These are phyloP conservation scores for Gavia stellata DNA, from an alignment of 2,113 vertebrate genomes.

Conservation along the genomic window DNA sequence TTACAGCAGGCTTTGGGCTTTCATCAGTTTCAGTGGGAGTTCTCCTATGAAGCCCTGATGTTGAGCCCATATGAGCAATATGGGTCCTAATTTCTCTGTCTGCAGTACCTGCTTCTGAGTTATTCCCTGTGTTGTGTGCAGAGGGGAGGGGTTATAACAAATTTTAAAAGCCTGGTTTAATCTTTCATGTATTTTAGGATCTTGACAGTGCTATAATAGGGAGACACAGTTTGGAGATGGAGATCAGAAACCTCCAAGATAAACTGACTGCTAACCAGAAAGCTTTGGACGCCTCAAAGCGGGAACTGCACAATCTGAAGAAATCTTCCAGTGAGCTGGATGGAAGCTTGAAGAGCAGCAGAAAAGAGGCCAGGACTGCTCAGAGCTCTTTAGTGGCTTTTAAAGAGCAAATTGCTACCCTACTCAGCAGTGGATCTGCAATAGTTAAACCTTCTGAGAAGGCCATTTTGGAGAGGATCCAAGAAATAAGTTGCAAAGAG, in stretches of 20 bases:
- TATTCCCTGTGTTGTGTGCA: neutral
- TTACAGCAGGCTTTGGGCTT: neutral
- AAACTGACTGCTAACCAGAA: slow-evolving; percentile 72
- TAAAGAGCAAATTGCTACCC: slow-evolving; percentile 67
- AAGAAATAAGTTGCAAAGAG: slow-evolving; percentile 65
- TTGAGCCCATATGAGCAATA: neutral
- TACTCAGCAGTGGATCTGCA: slow-evolving; percentile 52
- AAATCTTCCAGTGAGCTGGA: slow-evolving; percentile 73
- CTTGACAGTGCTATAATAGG: slow-evolving; percentile 63
- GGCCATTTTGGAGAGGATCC: slow-evolving; percentile 71
- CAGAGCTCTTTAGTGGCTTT: slow-evolving; percentile 65
- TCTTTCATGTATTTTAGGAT: slow-evolving; percentile 69
- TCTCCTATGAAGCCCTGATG: neutral
- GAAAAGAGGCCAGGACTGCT: slow-evolving; percentile 57
- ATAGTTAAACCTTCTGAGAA: slow-evolving; percentile 54
- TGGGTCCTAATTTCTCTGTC: neutral
- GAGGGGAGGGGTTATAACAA: neutral
- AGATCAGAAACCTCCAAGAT: slow-evolving; percentile 72
- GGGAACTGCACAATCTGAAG: slow-evolving; percentile 71
- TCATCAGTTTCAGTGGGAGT: neutral
- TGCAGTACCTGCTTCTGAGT: neutral
- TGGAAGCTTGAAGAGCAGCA: slow-evolving; percentile 61
- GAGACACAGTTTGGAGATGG: slow-evolving; percentile 72
- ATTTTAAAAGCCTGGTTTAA: neutral
- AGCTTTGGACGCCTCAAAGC: slow-evolving; percentile 69